Percentiles rank a stretch among this genome's conserved stretches.
Evolutionary conservation across 2,113 vertebrate species (phyloP).

Genomic region (Felis chaus): DNA sequence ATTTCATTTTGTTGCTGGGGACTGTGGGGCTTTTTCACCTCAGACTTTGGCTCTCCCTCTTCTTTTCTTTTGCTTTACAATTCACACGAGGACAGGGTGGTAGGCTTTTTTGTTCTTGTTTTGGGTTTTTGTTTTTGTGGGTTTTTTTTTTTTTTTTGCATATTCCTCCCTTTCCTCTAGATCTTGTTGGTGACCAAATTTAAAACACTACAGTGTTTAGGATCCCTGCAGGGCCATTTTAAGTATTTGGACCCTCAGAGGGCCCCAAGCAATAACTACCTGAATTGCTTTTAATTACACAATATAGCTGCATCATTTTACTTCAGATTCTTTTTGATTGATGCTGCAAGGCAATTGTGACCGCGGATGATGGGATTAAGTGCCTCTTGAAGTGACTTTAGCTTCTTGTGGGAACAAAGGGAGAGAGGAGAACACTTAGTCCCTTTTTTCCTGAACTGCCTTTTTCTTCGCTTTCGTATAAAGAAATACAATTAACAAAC

Average conservation of each 20-base stretch:
- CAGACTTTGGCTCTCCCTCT: constrained; percentile 81
- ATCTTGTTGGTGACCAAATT: constrained; percentile 89
- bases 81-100: constrained; percentile 77
- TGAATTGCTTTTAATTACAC: constrained; percentile 96
- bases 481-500: constrained; percentile 93
- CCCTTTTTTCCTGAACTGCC: constrained; percentile 86
- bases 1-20: constrained; percentile 82
- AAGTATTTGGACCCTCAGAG: constrained; percentile 88
- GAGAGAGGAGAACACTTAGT: constrained; percentile 90
- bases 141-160: constrained; percentile 76
- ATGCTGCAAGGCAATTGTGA: constrained; percentile 95
- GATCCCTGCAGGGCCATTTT: constrained; percentile 88
- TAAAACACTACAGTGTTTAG: constrained; percentile 88
- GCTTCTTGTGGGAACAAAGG: constrained; percentile 94
- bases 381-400: constrained; percentile 98
- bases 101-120: constrained; percentile 33
- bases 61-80: constrained; percentile 83
- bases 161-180: constrained; percentile 84
- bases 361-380: constrained; percentile 98
- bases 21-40: constrained; percentile 81
- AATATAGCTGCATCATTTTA: constrained; percentile 93
- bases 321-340: constrained; percentile 93
- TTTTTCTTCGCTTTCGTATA: constrained; percentile 84
- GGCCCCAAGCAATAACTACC: constrained; percentile 92
- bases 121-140: neutral